A percentile compares a stretch with the other conserved stretches of the same genome.
Evolutionary conservation across 1,140 invertebrate species (phyloP).

Genomic region (Homarus americanus): DNA sequence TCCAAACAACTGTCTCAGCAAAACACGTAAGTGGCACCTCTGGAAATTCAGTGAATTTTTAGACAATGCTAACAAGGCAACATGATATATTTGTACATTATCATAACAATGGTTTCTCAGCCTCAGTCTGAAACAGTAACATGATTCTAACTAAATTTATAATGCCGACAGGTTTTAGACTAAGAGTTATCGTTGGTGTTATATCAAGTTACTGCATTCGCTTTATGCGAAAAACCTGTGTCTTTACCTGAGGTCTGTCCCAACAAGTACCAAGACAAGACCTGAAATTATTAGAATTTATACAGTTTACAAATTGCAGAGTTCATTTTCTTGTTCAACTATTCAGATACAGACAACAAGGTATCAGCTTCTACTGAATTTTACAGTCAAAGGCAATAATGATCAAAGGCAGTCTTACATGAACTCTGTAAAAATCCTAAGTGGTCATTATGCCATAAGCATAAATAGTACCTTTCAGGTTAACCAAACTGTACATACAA

Average conservation of each 20-base stretch:
- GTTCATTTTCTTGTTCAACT: not conserved
- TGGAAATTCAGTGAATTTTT: conserved; percentile 30
- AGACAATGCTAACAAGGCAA: conserved; percentile 68
- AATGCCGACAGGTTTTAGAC: conserved; percentile 3
- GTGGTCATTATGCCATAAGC: conserved; percentile 19
- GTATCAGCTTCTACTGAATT: not conserved
- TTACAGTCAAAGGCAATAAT: conserved; percentile 32
- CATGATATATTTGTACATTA: conserved; percentile 68
- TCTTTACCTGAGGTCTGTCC: conserved; percentile 9
- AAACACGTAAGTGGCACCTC: conserved; percentile 32
- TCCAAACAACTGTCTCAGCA: conserved; percentile 29
- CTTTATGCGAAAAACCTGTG: not conserved
- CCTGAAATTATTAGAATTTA: not conserved
- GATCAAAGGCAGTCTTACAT: conserved; percentile 40
- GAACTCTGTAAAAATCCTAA: conserved; percentile 21
- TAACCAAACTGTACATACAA: conserved; percentile 69
- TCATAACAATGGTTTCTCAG: conserved; percentile 48
- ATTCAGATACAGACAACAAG: not conserved
- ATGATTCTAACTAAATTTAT: conserved; percentile 1
- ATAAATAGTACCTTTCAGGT: conserved; percentile 66
- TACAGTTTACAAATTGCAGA: not conserved
- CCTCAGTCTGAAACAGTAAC: not conserved
- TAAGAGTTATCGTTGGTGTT: not conserved
- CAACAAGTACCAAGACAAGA: not conserved
- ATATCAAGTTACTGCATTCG: not conserved